Evolutionary conservation across 2,888 invertebrate species (phyloP), one percentile per base, ranked within the genome.

Genomic region (Parnassius smintheus): DNA sequence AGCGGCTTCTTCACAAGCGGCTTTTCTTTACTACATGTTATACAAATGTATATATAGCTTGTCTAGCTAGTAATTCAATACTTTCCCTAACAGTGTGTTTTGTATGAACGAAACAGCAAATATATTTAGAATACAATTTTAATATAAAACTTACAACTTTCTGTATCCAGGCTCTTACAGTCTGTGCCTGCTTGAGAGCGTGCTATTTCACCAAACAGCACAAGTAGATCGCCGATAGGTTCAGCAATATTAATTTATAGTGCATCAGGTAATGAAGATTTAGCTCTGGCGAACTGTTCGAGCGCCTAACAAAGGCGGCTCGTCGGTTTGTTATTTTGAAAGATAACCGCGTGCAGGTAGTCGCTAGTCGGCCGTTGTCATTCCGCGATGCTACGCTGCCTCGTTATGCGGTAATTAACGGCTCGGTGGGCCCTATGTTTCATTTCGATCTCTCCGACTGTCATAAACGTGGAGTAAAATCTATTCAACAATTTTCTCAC

Each of bases 221-320:
- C 13, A 49, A 81, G 77, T 82, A 86, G 88, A 88, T 87, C 82
- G 73, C 64, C 75, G 88, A 89, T 88, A 73, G 65, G 59, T 68
- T 71, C 67, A 49, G n/a, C 70, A 70, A 74, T 77, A 76, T 78
- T 78, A 80, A 89, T 84, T 85, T 87, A 88, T 82, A 72, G 83
- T 68, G 68, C 65, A 68, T 72, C 68, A 75, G 72, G 69, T 89
- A 89, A 89, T 89, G 88, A 90, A 91, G 89, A 89, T 88, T 89
- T 87, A 88, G 81, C 80, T 82, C 76, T 77, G 77, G 77, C 68
- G 63, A 70, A 68, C 65, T 61, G 46, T 12, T 65, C 59, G 51
- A 49, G 64, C 67, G 64, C 67, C 71, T 73, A 81, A 84, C 82
- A 84, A 86, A 84, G 78, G 75, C 78, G 78, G 77, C 72, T 2